These are phyloP conservation scores for Karalla daura DNA, from an alignment of 2,797 vertebrate species.

Conservation along the genomic window DNA sequence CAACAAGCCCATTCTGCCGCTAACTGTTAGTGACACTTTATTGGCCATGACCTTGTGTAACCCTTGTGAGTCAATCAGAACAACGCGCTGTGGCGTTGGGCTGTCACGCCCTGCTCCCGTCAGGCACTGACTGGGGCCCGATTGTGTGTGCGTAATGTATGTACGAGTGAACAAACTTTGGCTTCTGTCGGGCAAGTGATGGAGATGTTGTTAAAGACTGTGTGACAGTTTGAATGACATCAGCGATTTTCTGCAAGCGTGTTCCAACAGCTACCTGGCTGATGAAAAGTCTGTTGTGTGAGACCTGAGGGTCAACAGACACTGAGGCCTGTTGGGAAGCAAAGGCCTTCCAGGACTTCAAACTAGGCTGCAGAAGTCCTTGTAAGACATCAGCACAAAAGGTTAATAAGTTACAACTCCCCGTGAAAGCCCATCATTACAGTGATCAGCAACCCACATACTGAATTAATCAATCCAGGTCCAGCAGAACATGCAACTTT, in stretches of 20 bases:
- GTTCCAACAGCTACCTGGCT: slow-evolving; percentile 45
- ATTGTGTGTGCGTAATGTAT: slow-evolving; percentile 20
- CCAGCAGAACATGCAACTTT: slow-evolving; percentile 4
- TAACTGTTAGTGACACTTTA: slow-evolving; percentile 54
- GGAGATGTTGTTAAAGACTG: slow-evolving; percentile 40
- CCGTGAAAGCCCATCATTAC: slow-evolving; percentile 31
- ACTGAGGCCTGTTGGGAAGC: slow-evolving; percentile 20
- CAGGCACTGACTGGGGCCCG: slow-evolving; percentile 18
- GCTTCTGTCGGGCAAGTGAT: slow-evolving; percentile 28
- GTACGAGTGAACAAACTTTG: slow-evolving; percentile 22
- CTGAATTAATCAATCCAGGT: slow-evolving; percentile 23
- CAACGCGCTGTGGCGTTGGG: slow-evolving; percentile 7
- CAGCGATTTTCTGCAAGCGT: slow-evolving; percentile 38
- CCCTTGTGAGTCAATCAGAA: slow-evolving; percentile 48
- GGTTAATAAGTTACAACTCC: slow-evolving; percentile 20
- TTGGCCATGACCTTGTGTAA: slow-evolving; percentile 54
- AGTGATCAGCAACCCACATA: slow-evolving; percentile 23
- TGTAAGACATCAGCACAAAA: slow-evolving; percentile 15
- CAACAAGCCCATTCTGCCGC: slow-evolving; percentile 41
- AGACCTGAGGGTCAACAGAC: slow-evolving; percentile 23
- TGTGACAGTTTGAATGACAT: slow-evolving; percentile 46
- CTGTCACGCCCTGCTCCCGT: slow-evolving; percentile 55
- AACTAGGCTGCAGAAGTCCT: slow-evolving; percentile 17
- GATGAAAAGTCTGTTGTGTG: slow-evolving; percentile 16
- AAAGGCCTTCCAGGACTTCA: slow-evolving; percentile 33